Percentiles rank a stretch among this genome's conserved stretches.
Conservation (phyloP, 2,888 invertebrate species). For the Xestia c-nigrum region DNA sequence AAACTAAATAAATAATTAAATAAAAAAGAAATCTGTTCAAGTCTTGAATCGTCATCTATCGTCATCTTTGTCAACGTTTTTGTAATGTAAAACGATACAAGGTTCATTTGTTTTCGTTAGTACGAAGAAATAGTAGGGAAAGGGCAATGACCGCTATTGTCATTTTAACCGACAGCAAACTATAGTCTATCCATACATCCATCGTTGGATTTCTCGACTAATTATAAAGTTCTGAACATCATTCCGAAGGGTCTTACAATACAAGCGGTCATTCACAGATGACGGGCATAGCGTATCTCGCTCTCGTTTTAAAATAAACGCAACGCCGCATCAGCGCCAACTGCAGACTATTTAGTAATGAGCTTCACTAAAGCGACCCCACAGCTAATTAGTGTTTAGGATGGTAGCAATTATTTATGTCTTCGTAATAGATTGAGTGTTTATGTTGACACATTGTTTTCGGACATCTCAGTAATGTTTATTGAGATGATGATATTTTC, state of each 20-base stretch:
- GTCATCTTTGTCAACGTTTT: too few species aligned
- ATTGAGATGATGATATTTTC: slow-evolving; percentile 6
- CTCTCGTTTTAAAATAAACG: slow-evolving; percentile 72
- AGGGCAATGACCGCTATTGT: too few species aligned
- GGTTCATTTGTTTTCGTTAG: too few species aligned
- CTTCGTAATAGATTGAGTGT: slow-evolving; percentile 4
- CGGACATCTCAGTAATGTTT: not conserved
- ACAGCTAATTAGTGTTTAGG: slow-evolving; percentile 29
- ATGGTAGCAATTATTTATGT: not conserved
- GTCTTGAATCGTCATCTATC: too few species aligned
- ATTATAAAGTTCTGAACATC: not conserved
- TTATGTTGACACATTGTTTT: not conserved
- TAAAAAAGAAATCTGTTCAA: too few species aligned
- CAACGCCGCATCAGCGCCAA: slow-evolving; percentile 53
- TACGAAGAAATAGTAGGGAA: too few species aligned
- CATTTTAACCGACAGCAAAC: too few species aligned
- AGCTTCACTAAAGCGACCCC: slow-evolving; percentile 29
- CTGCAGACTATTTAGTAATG: slow-evolving; percentile 45
- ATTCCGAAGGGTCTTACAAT: slow-evolving; percentile 15
- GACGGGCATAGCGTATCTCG: slow-evolving; percentile 50
- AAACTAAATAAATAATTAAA: too few species aligned
- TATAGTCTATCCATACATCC: not conserved
- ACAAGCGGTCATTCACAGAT: slow-evolving; percentile 42
- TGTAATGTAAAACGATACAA: too few species aligned
- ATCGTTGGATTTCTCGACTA: not conserved